A percentile compares a stretch with the other conserved stretches of the same genome.
Evolutionary conservation across 2,888 invertebrate species (phyloP).

Genomic region (Endomychus coccineus): DNA sequence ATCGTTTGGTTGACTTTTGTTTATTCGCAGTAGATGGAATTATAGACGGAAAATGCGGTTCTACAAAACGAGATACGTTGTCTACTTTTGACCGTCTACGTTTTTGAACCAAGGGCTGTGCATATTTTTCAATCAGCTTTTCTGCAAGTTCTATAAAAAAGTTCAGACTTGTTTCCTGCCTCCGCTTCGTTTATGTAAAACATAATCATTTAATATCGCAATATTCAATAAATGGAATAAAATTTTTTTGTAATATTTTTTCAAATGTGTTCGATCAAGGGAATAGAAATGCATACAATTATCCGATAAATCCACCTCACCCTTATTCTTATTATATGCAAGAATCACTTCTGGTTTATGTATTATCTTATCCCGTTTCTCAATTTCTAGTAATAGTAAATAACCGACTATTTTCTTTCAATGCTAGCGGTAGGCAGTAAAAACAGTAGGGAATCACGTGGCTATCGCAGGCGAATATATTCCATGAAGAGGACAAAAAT

Average conservation of each 20-base stretch:
- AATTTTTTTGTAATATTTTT: slow-evolving; percentile 1
- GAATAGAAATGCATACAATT: background rate
- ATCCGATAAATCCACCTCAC: background rate
- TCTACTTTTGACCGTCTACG: background rate
- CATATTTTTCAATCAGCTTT: background rate
- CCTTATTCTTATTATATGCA: background rate
- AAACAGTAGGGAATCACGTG: no score
- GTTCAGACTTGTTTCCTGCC: no score
- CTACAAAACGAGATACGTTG: slow-evolving; percentile 1
- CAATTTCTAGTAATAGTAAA: slow-evolving; percentile 1
- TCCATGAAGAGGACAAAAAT: no score
- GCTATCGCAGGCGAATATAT: no score
- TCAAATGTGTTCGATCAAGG: slow-evolving; percentile 1
- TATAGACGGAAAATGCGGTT: background rate
- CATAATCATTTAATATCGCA: no score
- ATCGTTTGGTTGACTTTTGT: background rate
- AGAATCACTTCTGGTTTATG: background rate
- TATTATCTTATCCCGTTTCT: background rate
- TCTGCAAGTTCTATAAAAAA: background rate
- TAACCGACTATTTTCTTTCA: no score
- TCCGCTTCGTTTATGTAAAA: no score
- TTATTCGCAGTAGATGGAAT: background rate
- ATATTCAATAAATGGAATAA: background rate
- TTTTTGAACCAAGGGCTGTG: background rate
- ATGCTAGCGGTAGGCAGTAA: no score